Conservation (phyloP, 37 sponge, comb jelly and placozoan species). For the Ianthella basta region DNA sequence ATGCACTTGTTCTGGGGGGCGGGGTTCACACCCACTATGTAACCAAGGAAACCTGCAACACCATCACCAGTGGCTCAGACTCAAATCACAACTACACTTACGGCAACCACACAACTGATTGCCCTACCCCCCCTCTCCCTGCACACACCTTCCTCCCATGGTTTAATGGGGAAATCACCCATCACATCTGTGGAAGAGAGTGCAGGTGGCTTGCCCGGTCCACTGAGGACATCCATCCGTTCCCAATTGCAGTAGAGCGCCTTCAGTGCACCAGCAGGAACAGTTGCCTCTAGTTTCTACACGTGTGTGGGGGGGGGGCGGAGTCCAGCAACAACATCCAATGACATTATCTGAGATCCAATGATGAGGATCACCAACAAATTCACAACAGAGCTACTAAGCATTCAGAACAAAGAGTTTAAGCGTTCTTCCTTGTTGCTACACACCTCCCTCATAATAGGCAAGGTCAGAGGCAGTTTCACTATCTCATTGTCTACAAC, state of each 20-base stretch:
- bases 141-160: slow-evolving; percentile 22
- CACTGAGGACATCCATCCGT: background rate
- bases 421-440: too few species aligned
- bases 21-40: slow-evolving; percentile 19
- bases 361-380: too few species aligned
- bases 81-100: too few species aligned
- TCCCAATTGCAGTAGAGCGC: slow-evolving; percentile 10
- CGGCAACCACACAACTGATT: background rate
- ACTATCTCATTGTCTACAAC: too few species aligned
- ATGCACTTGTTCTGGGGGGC: background rate
- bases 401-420: too few species aligned
- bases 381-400: too few species aligned
- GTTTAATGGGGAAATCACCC: background rate
- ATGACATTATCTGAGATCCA: too few species aligned
- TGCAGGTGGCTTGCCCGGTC: background rate
- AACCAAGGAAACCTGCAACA: background rate
- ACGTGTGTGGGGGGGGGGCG: background rate
- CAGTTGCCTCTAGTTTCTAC: background rate
- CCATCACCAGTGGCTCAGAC: background rate
- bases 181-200: background rate
- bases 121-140: background rate
- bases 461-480: too few species aligned
- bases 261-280: background rate
- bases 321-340: too few species aligned
- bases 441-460: too few species aligned